phyloP scores from a whole-genome alignment of 2,113 vertebrate genomes.

The Bujurquina vittata region DNA sequence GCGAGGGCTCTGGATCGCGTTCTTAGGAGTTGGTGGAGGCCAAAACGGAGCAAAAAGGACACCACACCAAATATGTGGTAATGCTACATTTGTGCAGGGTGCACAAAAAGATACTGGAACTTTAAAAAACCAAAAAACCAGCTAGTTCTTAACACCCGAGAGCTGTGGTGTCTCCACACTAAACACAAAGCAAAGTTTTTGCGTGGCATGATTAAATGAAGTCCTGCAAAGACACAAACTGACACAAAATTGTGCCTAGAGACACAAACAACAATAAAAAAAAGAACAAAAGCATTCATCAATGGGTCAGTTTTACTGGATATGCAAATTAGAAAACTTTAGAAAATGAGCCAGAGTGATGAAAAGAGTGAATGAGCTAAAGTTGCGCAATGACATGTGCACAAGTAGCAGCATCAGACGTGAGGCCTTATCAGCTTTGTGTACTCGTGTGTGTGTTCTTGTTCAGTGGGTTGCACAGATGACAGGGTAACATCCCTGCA shows the following conservation, averaged over 20 bases:
- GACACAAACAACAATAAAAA: neutral
- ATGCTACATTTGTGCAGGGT: too few relatives aligned
- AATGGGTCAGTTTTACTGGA: neutral
- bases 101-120: too few relatives aligned
- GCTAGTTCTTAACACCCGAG: too few relatives aligned
- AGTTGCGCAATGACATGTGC: conserved; percentile 23
- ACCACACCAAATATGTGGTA: too few relatives aligned
- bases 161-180: too few relatives aligned
- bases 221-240: neutral
- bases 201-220: neutral
- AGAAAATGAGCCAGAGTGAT: neutral
- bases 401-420: conserved; percentile 2
- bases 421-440: conserved; percentile 51
- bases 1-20: too few relatives aligned
- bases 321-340: neutral
- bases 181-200: neutral
- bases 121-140: too few relatives aligned
- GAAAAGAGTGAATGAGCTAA: neutral
- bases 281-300: neutral
- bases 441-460: neutral
- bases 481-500: conserved; percentile 16
- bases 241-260: neutral
- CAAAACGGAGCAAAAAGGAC: too few relatives aligned
- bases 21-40: too few relatives aligned
- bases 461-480: neutral